These are phyloP conservation scores for Cephalotes varians DNA, from an alignment of 2,888 invertebrate species.

Conservation along the genomic window DNA sequence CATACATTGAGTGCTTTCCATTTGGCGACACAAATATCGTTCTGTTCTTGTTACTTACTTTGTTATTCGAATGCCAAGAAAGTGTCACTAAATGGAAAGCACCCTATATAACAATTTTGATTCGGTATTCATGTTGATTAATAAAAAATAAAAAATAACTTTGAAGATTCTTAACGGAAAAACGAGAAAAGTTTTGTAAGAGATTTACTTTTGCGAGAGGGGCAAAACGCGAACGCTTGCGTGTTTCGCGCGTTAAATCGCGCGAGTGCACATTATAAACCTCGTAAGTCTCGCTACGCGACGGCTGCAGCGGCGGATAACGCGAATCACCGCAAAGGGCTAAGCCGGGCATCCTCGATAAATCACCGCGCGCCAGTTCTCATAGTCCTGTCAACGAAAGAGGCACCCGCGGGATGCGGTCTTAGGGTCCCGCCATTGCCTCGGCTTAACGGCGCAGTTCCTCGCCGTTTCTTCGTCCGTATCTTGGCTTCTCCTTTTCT, in stretches of 20 bases:
- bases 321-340: slow-evolving; percentile 74
- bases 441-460: slow-evolving; percentile 70
- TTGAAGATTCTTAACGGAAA: neutral
- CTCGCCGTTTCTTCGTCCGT: slow-evolving; percentile 51
- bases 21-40: too few relatives aligned
- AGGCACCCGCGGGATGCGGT: slow-evolving; percentile 71
- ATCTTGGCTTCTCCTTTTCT: slow-evolving; percentile 5
- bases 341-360: slow-evolving; percentile 73
- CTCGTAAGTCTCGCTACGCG: slow-evolving; percentile 41
- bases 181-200: neutral
- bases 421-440: slow-evolving; percentile 62
- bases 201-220: neutral
- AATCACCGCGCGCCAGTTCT: slow-evolving; percentile 76
- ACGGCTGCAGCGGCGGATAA: slow-evolving; percentile 61
- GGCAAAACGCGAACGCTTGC: neutral
- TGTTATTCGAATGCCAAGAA: too few relatives aligned
- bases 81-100: too few relatives aligned
- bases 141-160: neutral
- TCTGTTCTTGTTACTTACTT: too few relatives aligned
- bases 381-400: slow-evolving; percentile 76
- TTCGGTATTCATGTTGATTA: neutral
- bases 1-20: too few relatives aligned
- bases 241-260: neutral
- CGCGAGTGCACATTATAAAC: slow-evolving; percentile 18
- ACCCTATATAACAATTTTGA: neutral